Percentiles rank a stretch among this genome's conserved stretches.
These are phyloP conservation scores for Lepidochitona cinerea DNA, from an alignment of 2,888 invertebrate genomes.

Conservation along the genomic window DNA sequence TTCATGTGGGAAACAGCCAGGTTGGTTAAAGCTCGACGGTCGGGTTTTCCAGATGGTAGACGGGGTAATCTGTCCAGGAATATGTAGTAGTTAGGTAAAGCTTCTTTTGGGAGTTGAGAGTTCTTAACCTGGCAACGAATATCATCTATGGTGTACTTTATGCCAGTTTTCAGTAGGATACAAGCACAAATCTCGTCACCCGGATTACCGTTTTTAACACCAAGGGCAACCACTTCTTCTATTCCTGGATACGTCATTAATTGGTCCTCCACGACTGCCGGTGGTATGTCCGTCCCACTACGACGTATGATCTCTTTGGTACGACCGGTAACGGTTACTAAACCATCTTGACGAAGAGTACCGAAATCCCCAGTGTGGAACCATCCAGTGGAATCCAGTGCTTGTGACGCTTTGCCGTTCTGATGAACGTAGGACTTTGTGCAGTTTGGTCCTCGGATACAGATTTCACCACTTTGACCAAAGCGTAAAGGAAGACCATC, in stretches of 20 bases:
- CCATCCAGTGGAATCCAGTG: not conserved
- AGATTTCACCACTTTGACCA: slow-evolving; percentile 7
- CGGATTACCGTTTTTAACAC: slow-evolving; percentile 1
- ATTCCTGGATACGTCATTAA: not conserved
- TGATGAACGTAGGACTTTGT: not conserved
- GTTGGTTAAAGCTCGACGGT: no score
- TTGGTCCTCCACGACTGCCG: not conserved
- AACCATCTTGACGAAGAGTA: not conserved
- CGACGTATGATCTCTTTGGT: slow-evolving; percentile 6
- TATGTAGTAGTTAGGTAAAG: no score
- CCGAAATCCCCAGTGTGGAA: slow-evolving; percentile 6
- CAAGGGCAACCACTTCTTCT: not conserved
- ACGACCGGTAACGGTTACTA: not conserved
- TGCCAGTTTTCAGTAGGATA: no score
- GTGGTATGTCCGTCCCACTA: not conserved
- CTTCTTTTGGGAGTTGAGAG: no score
- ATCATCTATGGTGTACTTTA: no score
- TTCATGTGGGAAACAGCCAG: no score
- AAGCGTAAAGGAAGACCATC: not conserved
- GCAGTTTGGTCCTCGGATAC: not conserved
- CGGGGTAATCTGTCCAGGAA: no score
- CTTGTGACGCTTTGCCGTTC: not conserved
- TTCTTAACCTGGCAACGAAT: no score
- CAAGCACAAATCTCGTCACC: slow-evolving; percentile 1
- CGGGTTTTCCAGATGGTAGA: no score